Evolutionary conservation across 2,113 vertebrate species (phyloP).

Genomic region (Gulo gulo): DNA sequence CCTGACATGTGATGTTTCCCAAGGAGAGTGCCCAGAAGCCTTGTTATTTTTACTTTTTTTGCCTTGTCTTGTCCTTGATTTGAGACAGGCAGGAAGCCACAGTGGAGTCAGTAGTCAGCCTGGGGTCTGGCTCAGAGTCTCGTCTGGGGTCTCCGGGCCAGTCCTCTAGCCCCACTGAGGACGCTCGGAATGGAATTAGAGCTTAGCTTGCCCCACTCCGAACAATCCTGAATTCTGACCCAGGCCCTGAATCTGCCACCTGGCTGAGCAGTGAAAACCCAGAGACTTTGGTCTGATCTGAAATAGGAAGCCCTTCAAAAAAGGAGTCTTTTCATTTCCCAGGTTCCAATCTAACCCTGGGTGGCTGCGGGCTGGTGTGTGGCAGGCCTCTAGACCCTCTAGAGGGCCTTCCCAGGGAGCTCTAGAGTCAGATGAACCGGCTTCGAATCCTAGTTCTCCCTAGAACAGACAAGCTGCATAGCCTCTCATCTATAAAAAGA

Average conservation of each 20-base stretch:
- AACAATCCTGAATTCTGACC: background rate
- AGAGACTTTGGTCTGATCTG: background rate
- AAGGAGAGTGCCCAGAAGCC: background rate
- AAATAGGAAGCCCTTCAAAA: constrained; percentile 34
- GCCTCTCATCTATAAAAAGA: background rate
- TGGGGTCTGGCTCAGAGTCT: background rate
- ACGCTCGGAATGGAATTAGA: background rate
- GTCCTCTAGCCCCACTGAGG: background rate
- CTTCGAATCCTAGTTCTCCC: constrained; percentile 18
- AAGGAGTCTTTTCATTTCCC: background rate
- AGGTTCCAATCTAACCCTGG: background rate
- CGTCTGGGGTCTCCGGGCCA: background rate
- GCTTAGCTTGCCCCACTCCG: background rate
- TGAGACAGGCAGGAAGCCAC: background rate
- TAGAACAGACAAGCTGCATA: constrained; percentile 8
- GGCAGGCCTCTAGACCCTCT: background rate
- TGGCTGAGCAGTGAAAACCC: background rate
- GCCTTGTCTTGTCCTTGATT: constrained; percentile 3
- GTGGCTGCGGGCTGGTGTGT: background rate
- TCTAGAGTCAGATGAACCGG: background rate
- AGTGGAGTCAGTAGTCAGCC: background rate
- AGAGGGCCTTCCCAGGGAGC: background rate
- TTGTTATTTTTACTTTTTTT: constrained; percentile 41
- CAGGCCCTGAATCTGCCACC: background rate
- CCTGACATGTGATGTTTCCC: constrained; percentile 51